Base-by-base conservation (phyloP, 2,888 invertebrate genomes). In the Scelioninae gen. 1 region DNA sequence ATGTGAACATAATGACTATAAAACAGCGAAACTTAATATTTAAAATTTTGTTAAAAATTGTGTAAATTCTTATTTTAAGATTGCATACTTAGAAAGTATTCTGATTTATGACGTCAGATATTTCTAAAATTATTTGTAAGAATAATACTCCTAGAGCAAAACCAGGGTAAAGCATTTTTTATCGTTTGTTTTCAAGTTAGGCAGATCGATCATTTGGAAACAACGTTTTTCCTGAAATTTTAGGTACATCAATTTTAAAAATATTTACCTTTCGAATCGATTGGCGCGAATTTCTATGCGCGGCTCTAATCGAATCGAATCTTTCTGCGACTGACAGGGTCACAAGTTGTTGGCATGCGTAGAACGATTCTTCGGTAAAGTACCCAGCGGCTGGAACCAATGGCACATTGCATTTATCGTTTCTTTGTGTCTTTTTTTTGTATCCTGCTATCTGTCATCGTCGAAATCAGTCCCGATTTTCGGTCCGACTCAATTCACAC, bases 341-440 rank as follows among this genome's bases (percentile, higher is more conserved):
- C 72, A 79, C 38, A 71, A 71, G 71, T 32, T 65, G 58, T 65
- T 77, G 69, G 47, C 78, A 79, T 79, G 78, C 78, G 78, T 72
- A 79, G 65, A 72, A 79, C 65, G 63, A 10, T 62, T 68, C 45
- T 53, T 77, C 77, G 77, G 77, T 77, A 77, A 77, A 77, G 62
- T 68, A 77, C 77, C 77, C 60, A 62, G 68, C 68, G 55, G 77
- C 68, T 77, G 68, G 53, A 34, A 72, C 62, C 40, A 51, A 58
- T 62, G 66, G 65, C 51, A 29, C 68, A 34, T 60, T 32, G 60
- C 66, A 34, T 58, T 58, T 49, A 58, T 60, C 49, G 51, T 60
- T 15, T 58, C 23, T 69, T 58, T 16, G 58, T 16, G 53, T 29
- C 32, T 65, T 51, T 51, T n/a, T 4, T 23, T 38, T 0, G 38